Evolutionary conservation across 2,797 vertebrate species (phyloP).

Genomic region (Gambusia yucatana): DNA sequence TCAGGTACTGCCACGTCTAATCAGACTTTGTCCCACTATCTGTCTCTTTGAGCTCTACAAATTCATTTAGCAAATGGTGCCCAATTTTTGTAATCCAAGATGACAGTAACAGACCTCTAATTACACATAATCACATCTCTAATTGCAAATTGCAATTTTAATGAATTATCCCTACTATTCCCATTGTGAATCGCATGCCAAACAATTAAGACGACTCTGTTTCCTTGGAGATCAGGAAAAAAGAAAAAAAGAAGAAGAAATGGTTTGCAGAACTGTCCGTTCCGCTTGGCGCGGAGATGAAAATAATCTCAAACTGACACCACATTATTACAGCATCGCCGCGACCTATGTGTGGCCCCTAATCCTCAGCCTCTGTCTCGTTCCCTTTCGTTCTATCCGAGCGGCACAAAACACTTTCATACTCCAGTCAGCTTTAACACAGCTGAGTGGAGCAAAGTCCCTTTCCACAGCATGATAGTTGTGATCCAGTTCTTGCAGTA

Average conservation of each 20-base stretch:
- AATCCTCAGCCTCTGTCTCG: background rate
- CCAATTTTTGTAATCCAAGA: conserved; percentile 26
- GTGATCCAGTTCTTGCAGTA: conserved; percentile 33
- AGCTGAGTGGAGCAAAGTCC: conserved; percentile 26
- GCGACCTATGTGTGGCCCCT: conserved; percentile 13
- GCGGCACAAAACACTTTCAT: conserved; percentile 11
- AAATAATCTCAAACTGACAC: conserved; percentile 30
- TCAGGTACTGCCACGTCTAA: conserved; percentile 7
- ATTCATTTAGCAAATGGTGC: conserved; percentile 27
- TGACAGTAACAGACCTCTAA: conserved; percentile 25
- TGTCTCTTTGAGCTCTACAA: conserved; percentile 14
- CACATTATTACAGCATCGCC: conserved; percentile 2
- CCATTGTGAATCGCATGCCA: conserved; percentile 35
- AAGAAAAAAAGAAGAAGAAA: background rate
- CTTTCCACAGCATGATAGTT: conserved; percentile 27
- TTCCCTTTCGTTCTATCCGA: background rate
- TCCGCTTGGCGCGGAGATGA: conserved; percentile 14
- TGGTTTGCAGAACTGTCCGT: conserved; percentile 14
- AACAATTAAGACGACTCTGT: conserved; percentile 40
- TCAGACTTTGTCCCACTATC: conserved; percentile 9
- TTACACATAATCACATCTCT: conserved; percentile 47
- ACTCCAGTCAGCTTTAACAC: conserved; percentile 18
- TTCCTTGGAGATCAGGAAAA: conserved; percentile 27
- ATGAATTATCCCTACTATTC: conserved; percentile 41
- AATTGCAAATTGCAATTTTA: conserved; percentile 49